A percentile compares a stretch with the other conserved stretches of the same genome.
Evolutionary conservation across 2,888 invertebrate species (phyloP).

Genomic region (Conus canariensis): DNA sequence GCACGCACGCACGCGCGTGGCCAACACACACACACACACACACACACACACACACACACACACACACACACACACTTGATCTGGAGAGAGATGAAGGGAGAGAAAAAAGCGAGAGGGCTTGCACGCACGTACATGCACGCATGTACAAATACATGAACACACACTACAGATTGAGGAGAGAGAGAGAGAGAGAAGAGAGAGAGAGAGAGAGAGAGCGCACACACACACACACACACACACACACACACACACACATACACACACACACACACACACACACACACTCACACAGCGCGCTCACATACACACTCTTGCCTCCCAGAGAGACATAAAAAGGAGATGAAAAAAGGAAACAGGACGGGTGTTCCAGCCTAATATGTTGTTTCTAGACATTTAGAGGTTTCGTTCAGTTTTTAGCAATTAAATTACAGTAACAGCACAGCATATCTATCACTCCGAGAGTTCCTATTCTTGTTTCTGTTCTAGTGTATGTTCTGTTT

Average conservation of each 20-base stretch:
- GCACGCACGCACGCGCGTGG: background rate
- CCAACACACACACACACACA: background rate
- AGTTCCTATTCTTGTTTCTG: no score
- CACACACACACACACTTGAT: background rate
- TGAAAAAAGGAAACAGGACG: no score
- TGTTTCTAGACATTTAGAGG: no score
- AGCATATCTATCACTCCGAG: no score
- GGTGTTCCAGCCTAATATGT: no score
- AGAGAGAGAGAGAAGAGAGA: no score
- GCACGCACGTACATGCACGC: background rate
- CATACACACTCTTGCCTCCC: background rate
- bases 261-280: background rate
- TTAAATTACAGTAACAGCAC: no score
- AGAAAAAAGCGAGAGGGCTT: background rate
- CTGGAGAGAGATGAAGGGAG: background rate
- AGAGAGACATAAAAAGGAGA: background rate
- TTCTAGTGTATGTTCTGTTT: no score
- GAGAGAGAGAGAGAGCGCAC: background rate
- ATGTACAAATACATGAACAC: background rate
- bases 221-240: slow-evolving; percentile 23
- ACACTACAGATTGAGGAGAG: no score
- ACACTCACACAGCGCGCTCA: background rate
- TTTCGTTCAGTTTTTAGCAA: no score
- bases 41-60: background rate
- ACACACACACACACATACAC: slow-evolving; percentile 15